Evolutionary conservation across 2,113 vertebrate genomes (phyloP).

Genomic region (Osmerus mordax): DNA sequence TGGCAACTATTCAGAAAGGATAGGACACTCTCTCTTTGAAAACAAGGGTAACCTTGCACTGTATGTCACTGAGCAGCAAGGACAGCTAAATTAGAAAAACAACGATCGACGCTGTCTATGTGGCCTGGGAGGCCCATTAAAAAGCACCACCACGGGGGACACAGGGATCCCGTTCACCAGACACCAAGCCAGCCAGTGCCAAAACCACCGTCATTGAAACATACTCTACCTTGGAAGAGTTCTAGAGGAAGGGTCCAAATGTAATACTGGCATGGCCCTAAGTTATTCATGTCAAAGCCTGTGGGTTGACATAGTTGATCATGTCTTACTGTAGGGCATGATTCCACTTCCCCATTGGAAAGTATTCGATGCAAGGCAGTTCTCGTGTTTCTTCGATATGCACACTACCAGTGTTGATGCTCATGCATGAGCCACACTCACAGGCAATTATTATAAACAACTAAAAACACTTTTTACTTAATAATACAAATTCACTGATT

Average conservation of each 20-base stretch:
- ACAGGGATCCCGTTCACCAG: conserved; percentile 29
- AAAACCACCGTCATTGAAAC: conserved; percentile 36
- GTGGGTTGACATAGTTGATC: background rate
- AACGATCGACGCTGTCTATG: conserved; percentile 47
- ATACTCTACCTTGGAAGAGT: conserved; percentile 18
- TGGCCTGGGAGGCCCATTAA: conserved; percentile 51
- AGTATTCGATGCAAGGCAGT: background rate
- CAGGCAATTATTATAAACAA: no score
- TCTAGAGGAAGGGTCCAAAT: conserved; percentile 1
- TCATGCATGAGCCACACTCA: no score
- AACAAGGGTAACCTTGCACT: conserved; percentile 19
- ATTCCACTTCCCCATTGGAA: background rate
- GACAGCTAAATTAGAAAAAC: conserved; percentile 53
- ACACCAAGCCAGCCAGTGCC: conserved; percentile 29
- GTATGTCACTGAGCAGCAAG: conserved; percentile 47
- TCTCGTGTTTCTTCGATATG: no score
- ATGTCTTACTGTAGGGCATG: background rate
- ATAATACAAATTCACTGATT: no score
- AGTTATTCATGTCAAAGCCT: conserved; percentile 5
- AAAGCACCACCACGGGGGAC: conserved; percentile 57
- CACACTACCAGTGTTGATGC: no score
- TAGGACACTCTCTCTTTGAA: conserved; percentile 6
- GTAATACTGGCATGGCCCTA: background rate
- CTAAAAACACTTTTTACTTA: no score
- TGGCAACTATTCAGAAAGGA: conserved; percentile 26